Percentiles rank a stretch among this genome's conserved stretches.
These are phyloP conservation scores for Distichodus sexfasciatus DNA, from an alignment of 2,797 vertebrate genomes.

Conservation along the genomic window DNA sequence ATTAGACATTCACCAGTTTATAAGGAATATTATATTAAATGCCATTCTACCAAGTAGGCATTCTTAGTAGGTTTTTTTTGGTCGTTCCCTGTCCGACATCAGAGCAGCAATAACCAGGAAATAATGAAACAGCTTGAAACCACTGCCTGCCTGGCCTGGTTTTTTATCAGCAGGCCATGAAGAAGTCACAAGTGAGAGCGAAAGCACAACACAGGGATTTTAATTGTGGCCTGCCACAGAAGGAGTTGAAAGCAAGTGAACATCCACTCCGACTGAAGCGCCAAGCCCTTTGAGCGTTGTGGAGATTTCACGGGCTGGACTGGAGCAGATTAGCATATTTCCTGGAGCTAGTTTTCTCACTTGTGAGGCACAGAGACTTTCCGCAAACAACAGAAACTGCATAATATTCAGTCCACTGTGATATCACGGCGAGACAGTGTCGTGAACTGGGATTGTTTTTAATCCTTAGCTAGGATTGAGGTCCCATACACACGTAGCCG, in stretches of 20 bases:
- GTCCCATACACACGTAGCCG: no score
- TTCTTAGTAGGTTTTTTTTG: no score
- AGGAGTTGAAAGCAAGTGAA: conserved; percentile 8
- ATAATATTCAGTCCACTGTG: background rate
- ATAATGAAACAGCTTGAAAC: no score
- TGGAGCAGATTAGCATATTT: conserved; percentile 3
- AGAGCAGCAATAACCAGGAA: no score
- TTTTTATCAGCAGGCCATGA: no score
- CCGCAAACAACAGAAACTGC: background rate
- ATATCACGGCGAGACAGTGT: background rate
- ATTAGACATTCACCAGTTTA: no score
- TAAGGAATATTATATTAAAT: no score
- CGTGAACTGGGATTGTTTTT: no score
- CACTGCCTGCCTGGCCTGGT: no score
- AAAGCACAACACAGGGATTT: background rate
- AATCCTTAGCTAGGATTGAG: no score
- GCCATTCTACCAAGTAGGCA: no score
- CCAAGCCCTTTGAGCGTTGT: background rate
- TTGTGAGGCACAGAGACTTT: background rate
- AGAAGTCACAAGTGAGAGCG: background rate
- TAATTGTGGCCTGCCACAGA: conserved; percentile 2
- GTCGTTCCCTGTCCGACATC: no score
- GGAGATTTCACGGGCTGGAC: background rate
- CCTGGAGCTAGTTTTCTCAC: background rate
- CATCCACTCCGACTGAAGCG: conserved; percentile 3